Conservation (phyloP, 2,113 vertebrate species). For the Amblyornis subalaris region DNA sequence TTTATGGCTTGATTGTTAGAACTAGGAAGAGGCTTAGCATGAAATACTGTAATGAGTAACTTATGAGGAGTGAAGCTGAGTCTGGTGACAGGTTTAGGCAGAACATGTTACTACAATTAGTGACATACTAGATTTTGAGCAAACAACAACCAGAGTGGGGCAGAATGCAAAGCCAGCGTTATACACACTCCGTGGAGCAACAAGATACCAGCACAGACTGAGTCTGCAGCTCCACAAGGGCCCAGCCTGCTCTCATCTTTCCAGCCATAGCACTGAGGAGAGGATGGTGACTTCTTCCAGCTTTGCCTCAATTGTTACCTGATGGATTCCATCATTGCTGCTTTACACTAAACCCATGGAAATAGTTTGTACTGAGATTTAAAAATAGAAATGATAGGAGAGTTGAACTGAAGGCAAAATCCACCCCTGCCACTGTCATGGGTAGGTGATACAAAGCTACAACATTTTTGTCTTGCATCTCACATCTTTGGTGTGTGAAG, state of each 20-base stretch:
- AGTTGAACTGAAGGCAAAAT: background rate
- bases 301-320: background rate
- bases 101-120: background rate
- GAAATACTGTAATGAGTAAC: background rate
- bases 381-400: background rate
- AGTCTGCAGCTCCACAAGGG: background rate
- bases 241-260: background rate
- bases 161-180: background rate
- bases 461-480: background rate
- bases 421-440: background rate
- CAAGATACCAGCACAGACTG: background rate
- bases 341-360: background rate
- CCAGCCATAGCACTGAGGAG: background rate
- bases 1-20: background rate
- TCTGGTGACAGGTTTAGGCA: background rate
- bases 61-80: background rate
- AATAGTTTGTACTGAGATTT: background rate
- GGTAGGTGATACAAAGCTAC: background rate
- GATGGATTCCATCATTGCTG: background rate
- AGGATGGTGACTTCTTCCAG: background rate
- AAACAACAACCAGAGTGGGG: background rate
- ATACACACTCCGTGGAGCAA: background rate
- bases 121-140: background rate
- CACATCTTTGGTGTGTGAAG: background rate
- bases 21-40: background rate